Evolutionary conservation across 2,797 vertebrate genomes (phyloP).

Genomic region (Eulemur rubriventer): DNA sequence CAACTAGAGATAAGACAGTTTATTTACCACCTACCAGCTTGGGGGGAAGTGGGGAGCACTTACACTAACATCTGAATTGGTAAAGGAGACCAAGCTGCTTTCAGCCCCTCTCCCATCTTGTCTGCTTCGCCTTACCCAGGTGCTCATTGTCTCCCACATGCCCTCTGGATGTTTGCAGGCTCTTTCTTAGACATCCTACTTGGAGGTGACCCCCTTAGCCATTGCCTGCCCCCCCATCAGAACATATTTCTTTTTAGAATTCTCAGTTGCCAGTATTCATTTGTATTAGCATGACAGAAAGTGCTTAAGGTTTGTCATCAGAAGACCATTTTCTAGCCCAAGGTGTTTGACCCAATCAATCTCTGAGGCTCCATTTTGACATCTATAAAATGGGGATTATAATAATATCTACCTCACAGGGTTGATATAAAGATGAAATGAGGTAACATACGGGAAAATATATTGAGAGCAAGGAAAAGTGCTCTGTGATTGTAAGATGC

Average conservation of each 20-base stretch:
- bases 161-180: background rate
- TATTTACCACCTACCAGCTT: background rate
- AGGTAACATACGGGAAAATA: background rate
- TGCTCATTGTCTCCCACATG: background rate
- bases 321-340: conserved; percentile 25
- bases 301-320: background rate
- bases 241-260: conserved; percentile 32
- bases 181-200: background rate
- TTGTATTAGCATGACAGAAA: conserved; percentile 42
- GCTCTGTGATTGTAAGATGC: background rate
- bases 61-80: background rate
- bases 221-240: conserved; percentile 1
- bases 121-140: background rate
- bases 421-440: background rate
- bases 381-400: conserved; percentile 39
- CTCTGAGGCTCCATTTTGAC: conserved; percentile 44
- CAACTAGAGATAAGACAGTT: background rate
- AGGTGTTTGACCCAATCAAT: background rate
- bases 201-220: background rate
- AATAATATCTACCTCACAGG: background rate
- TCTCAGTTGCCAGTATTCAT: conserved; percentile 33
- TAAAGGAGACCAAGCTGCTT: background rate
- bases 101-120: background rate
- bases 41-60: background rate
- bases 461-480: background rate